Evolutionary conservation across 2,113 vertebrate species (phyloP).

Genomic region (Myiozetetes cayanensis): DNA sequence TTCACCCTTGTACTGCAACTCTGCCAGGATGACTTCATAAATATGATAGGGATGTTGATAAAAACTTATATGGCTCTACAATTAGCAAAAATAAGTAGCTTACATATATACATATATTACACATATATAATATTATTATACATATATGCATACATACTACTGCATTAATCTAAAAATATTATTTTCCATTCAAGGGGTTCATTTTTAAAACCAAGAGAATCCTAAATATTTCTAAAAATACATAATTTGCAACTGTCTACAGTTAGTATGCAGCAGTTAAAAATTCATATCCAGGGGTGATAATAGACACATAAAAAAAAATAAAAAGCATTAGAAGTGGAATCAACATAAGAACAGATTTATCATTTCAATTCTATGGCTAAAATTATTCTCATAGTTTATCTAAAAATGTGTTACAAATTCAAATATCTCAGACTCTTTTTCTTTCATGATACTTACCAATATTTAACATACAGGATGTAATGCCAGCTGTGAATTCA

Average conservation of each 20-base stretch:
- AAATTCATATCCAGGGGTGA: neutral
- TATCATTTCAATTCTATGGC: neutral
- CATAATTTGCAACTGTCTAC: neutral
- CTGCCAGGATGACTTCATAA: neutral
- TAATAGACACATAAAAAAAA: neutral
- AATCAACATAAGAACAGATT: neutral
- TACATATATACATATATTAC: too few relatives aligned
- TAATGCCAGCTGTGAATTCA: neutral
- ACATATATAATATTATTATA: too few relatives aligned
- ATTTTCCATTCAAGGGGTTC: neutral
- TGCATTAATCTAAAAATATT: neutral
- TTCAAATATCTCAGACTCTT: neutral
- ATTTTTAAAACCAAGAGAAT: neutral
- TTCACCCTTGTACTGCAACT: neutral
- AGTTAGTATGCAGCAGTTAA: neutral
- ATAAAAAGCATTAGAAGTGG: neutral
- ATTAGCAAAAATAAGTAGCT: neutral
- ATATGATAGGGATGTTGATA: neutral
- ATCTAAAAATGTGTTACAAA: neutral
- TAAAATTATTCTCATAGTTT: neutral
- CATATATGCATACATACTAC: neutral
- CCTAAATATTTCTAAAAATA: neutral
- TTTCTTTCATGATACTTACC: neutral
- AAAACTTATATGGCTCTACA: neutral
- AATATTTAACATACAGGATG: neutral